Conservation (phyloP, 2,113 vertebrate species). For the Diadophis punctatus region DNA sequence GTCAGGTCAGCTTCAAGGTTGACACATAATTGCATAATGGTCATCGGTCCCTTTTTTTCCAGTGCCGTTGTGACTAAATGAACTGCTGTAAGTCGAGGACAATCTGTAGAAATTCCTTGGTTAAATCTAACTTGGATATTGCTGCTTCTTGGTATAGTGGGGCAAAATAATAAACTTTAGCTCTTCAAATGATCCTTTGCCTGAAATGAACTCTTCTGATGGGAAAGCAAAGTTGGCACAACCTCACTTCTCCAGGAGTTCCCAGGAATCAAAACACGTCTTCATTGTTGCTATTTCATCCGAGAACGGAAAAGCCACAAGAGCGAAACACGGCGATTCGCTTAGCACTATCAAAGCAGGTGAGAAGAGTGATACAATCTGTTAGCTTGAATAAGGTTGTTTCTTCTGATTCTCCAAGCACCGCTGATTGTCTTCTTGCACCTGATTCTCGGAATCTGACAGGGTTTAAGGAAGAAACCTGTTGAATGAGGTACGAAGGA, state of each 20-base stretch:
- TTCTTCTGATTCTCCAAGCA: neutral
- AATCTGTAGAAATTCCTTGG: slow-evolving; percentile 3
- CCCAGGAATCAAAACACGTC: neutral
- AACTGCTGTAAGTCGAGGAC: too few species aligned
- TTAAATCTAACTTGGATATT: neutral
- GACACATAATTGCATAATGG: too few species aligned
- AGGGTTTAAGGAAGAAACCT: slow-evolving; percentile 43
- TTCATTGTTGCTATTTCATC: neutral
- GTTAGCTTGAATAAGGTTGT: neutral
- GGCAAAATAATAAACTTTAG: neutral
- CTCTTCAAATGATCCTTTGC: neutral
- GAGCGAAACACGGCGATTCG: neutral
- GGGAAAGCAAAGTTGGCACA: neutral
- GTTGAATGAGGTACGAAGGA: slow-evolving; percentile 28
- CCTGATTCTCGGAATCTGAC: slow-evolving; percentile 35
- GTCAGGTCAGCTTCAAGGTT: too few species aligned
- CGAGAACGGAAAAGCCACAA: neutral
- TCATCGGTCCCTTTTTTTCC: too few species aligned
- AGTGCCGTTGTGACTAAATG: too few species aligned
- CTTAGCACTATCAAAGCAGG: neutral
- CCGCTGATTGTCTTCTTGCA: neutral
- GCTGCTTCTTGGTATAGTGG: neutral
- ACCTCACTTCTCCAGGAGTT: neutral
- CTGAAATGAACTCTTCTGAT: neutral
- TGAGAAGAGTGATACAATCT: slow-evolving; percentile 26